These are phyloP conservation scores for Micrasema minimum DNA, from an alignment of 1,140 invertebrate genomes.

Conservation along the genomic window DNA sequence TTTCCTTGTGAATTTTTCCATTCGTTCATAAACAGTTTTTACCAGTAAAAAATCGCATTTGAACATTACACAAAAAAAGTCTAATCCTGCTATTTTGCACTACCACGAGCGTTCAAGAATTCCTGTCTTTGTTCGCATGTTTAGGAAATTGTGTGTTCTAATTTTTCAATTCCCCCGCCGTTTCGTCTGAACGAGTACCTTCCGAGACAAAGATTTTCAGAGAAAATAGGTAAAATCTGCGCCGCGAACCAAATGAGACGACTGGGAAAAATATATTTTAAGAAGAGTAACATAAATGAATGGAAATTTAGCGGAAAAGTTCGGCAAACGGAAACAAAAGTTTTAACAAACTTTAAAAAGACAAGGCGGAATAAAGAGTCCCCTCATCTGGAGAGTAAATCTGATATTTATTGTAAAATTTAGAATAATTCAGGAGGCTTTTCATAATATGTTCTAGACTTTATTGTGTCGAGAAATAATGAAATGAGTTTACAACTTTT, in stretches of 20 bases:
- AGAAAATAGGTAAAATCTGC: conserved; percentile 14
- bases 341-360: conserved; percentile 19
- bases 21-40: no score
- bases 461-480: no score
- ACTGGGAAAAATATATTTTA: conserved; percentile 44
- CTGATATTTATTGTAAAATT: conserved; percentile 20
- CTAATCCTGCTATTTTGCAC: no score
- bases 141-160: conserved; percentile 7
- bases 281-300: conserved; percentile 53
- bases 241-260: conserved; percentile 45
- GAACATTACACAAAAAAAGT: no score
- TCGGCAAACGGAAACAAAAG: conserved; percentile 29
- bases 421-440: conserved; percentile 1
- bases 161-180: conserved; percentile 24
- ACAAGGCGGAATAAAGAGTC: not conserved
- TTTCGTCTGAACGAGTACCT: not conserved
- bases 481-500: no score
- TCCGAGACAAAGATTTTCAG: conserved; percentile 5
- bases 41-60: no score
- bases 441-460: conserved; percentile 15
- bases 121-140: no score
- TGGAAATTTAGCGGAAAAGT: conserved; percentile 51
- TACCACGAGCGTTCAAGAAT: no score
- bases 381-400: not conserved
- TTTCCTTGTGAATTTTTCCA: no score